These are phyloP conservation scores for Apodemus speciosus DNA, from an alignment of 2,113 vertebrate species.

Conservation along the genomic window DNA sequence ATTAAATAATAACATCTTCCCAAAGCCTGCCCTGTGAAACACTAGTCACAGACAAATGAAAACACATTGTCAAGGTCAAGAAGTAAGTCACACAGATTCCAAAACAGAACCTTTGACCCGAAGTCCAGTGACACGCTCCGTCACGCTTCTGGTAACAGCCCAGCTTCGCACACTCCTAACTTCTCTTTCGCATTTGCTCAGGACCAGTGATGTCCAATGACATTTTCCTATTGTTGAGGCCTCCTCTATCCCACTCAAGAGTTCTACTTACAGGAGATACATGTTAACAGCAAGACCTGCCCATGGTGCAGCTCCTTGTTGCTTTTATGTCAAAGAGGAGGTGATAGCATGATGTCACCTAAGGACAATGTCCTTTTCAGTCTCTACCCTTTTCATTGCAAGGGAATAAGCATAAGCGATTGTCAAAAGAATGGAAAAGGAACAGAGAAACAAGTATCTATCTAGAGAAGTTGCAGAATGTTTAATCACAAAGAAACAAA, in stretches of 20 bases:
- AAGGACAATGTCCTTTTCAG: not conserved
- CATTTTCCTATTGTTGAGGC: not conserved
- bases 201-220: not conserved
- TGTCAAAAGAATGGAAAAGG: not conserved
- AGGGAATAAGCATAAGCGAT: not conserved
- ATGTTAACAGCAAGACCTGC: not conserved
- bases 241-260: constrained; percentile 4
- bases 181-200: constrained; percentile 40
- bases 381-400: not conserved
- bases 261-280: not conserved
- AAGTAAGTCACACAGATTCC: constrained; percentile 65
- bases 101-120: constrained; percentile 58
- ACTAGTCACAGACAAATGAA: constrained; percentile 48
- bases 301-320: constrained; percentile 8
- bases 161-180: constrained; percentile 24
- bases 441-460: not conserved
- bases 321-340: not conserved
- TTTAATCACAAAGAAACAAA: constrained; percentile 17
- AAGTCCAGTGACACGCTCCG: constrained; percentile 44
- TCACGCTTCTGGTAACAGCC: not conserved
- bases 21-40: constrained; percentile 27
- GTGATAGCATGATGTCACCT: not conserved
- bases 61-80: constrained; percentile 52
- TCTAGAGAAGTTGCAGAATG: not conserved
- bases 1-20: constrained; percentile 44